A percentile compares a stretch with the other conserved stretches of the same genome.
phyloP scores from a whole-genome alignment of 2,888 invertebrate species.

The Stenotaenia linearis region DNA sequence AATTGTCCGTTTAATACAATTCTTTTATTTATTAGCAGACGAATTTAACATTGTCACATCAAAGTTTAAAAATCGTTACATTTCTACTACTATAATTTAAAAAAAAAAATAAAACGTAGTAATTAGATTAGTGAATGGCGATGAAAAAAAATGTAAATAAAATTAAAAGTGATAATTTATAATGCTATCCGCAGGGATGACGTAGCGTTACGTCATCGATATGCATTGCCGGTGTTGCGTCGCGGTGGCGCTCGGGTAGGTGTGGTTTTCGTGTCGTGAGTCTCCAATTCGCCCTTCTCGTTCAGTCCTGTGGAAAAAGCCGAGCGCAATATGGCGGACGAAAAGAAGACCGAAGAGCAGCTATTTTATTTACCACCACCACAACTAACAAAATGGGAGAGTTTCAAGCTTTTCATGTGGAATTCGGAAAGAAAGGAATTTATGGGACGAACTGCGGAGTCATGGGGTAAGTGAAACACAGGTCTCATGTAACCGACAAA shows the following conservation, averaged over 20 bases:
- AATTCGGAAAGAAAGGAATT: conserved; percentile 88
- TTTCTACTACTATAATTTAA: too few species aligned
- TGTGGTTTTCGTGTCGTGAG: background rate
- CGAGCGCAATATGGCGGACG: conserved; percentile 35
- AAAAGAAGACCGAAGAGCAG: conserved; percentile 35
- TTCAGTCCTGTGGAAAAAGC: background rate
- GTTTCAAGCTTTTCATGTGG: conserved; percentile 78
- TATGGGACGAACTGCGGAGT: conserved; percentile 81
- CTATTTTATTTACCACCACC: conserved; percentile 36
- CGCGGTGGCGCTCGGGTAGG: background rate
- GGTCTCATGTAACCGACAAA: background rate
- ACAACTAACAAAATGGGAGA: conserved; percentile 59
- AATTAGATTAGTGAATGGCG: too few species aligned
- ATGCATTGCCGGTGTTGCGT: background rate
- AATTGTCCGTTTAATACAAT: too few species aligned
- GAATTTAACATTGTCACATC: too few species aligned
- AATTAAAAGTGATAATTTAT: background rate
- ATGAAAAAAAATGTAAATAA: background rate
- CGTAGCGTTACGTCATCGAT: background rate
- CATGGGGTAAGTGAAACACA: conserved; percentile 76
- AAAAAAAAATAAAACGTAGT: too few species aligned
- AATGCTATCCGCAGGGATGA: background rate
- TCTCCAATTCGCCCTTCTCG: background rate
- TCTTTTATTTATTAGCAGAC: too few species aligned
- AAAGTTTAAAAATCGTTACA: too few species aligned